Base-by-base conservation (phyloP, 2,888 invertebrate genomes). In the Cerastoderma edule region DNA sequence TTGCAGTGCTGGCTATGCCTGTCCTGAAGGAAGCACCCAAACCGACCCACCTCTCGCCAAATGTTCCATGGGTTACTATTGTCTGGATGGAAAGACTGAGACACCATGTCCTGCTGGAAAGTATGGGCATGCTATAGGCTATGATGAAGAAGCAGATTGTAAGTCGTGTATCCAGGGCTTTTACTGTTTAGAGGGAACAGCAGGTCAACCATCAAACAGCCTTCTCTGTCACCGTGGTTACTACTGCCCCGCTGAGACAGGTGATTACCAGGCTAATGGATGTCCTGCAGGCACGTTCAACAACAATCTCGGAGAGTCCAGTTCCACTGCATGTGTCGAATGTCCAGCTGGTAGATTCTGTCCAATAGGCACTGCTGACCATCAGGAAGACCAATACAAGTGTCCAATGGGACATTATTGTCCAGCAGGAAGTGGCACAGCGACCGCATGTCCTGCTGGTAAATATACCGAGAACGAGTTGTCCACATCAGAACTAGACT, bases 371-470 rank as follows among this genome's bases (percentile, higher is more conserved):
- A 91, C 90, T 16, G 85, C 80, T 35, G 86, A 89, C 65, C 90
- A 89, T 1, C 69, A 84, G 50, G 84, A 84, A 60, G 87, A 87
- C 71, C 82, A 72, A 22, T 88, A 85, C 70, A 85, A 87, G n/a
- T 92, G 92, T 75, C 89, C 89, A n/a, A 80, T 85, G 54, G 92
- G 92, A 8, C 67, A 75, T 32, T 92, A 90, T 79, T 92, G 92
- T 73, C 87, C 86, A 3, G 65, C 74, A 6, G 81, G 75, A 0
- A 83, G 83, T 48, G 83, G 84, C 0, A 54, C 75, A 4, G 86
- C 90, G 1, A 85, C 79, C 28, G 72, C 87, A 0, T 92, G 92
- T 71, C 87, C 88, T 19, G 88, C 85, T 48, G 92, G 92, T 4
- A 83, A 63, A 57, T 92, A 89, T 84, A 91, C 92, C 19, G 91